phyloP scores from a whole-genome alignment of 2,797 vertebrate species.

The Brotula barbata region DNA sequence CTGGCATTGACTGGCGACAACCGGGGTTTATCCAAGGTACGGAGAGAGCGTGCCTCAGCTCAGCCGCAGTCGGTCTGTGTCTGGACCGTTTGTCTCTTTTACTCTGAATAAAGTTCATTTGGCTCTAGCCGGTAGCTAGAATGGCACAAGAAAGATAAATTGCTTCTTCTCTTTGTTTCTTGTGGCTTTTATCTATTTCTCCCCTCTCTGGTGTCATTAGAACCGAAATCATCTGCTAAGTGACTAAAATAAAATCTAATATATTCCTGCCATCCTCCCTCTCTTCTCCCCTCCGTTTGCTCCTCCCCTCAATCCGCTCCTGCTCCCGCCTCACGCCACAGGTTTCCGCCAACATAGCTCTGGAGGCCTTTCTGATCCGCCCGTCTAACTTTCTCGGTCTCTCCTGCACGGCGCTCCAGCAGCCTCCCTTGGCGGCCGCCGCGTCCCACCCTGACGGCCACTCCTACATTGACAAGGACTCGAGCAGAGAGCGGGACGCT shows the following conservation, averaged over 20 bases:
- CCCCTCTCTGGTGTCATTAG: constrained; percentile 29
- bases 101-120: constrained; percentile 58
- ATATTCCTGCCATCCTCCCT: not conserved
- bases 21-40: constrained; percentile 85
- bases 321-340: constrained; percentile 30
- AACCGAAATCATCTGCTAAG: constrained; percentile 51
- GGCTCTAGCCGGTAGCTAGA: constrained; percentile 39
- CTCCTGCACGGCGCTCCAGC: constrained; percentile 84
- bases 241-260: constrained; percentile 33
- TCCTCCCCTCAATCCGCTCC: not conserved
- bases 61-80: constrained; percentile 3
- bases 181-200: constrained; percentile 29
- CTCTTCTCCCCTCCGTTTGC: not conserved
- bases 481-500: constrained; percentile 44
- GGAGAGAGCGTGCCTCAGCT: not conserved
- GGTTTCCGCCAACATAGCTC: constrained; percentile 87
- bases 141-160: constrained; percentile 50
- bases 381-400: constrained; percentile 84
- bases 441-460: constrained; percentile 53
- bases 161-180: constrained; percentile 54
- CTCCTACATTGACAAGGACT: constrained; percentile 54
- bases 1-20: constrained; percentile 77
- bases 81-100: constrained; percentile 44
- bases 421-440: constrained; percentile 43
- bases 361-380: constrained; percentile 85